Conservation (phyloP, 2,113 vertebrate genomes). For the Scophthalmus maximus region DNA sequence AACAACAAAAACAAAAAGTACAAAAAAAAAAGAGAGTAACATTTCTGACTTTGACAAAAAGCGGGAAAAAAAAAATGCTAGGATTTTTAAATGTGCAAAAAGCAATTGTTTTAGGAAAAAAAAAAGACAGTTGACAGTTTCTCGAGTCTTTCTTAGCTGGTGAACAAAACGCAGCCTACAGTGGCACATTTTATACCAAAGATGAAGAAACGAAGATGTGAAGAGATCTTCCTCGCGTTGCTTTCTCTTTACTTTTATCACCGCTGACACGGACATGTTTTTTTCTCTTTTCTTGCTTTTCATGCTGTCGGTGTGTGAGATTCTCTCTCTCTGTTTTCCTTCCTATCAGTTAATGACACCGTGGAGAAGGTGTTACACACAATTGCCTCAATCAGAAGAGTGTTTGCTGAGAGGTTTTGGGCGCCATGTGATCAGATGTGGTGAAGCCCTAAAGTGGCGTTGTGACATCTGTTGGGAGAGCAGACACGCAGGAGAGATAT, state of each 20-base stretch:
- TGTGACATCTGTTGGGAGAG: slow-evolving; percentile 6
- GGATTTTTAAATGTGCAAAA: slow-evolving; percentile 87
- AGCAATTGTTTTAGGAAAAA: slow-evolving; percentile 94
- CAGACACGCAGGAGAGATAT: not conserved
- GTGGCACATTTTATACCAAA: slow-evolving; percentile 99
- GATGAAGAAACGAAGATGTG: slow-evolving; percentile 86
- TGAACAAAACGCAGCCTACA: slow-evolving; percentile 94
- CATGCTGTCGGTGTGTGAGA: slow-evolving; percentile 79
- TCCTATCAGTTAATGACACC: slow-evolving; percentile 23
- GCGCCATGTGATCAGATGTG: slow-evolving; percentile 14
- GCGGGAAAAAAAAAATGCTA: slow-evolving; percentile 80
- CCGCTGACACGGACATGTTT: slow-evolving; percentile 48
- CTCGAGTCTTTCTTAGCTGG: slow-evolving; percentile 97
- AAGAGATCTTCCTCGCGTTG: slow-evolving; percentile 70
- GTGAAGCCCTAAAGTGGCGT: not conserved
- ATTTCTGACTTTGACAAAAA: slow-evolving; percentile 73
- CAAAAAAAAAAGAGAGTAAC: slow-evolving; percentile 77
- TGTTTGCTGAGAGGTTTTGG: slow-evolving; percentile 4
- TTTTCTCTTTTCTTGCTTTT: slow-evolving; percentile 58
- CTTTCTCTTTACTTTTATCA: slow-evolving; percentile 61
- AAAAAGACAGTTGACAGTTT: slow-evolving; percentile 98
- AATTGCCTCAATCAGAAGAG: slow-evolving; percentile 50
- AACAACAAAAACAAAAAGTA: slow-evolving; percentile 72
- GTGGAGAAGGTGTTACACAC: slow-evolving; percentile 47
- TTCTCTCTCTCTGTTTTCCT: not conserved